Base-by-base conservation (phyloP, 2,888 invertebrate species). In the Caenorhabditis sulstoni region DNA sequence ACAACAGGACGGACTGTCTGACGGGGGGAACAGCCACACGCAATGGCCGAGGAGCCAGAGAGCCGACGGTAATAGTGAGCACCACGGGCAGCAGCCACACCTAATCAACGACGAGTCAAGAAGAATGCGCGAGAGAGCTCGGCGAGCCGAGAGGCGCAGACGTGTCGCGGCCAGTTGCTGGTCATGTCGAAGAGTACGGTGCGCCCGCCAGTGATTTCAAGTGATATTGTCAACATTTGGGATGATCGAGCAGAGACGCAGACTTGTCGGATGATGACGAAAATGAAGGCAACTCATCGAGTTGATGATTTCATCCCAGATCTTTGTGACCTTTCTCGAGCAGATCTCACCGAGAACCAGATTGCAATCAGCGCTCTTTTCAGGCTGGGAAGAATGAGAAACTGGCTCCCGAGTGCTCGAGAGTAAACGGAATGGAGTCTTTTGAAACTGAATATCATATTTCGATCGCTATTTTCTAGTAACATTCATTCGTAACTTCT, bases 131-230 rank as follows among this genome's bases (percentile, higher is more conserved):
- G 14, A 49, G 47, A 64, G 49, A 64, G 58, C n/a, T 18, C 50
- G 16, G 22, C 0, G 20, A 18, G 47, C 18, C 41, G 16, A 49
- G 71, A 71, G 73, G 50, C 58, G 23, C 50, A 57, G 50, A 64
- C 64, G 50, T 73, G 73, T 73, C 62, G 71, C 71, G 71, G 71
- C 73, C 58, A 73, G 73, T 73, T 58, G 73, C 73, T 73, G 73
- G 73, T 73, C 73, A 73, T 73, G 73, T 73, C 61, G 61, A 53
- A 62, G 71, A 71, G 71, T 71, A 71, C 71, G 62, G 71, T 71
- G 37, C 49, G 62, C 37, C 53, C n/a, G n/a, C n/a, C n/a, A 50
- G 57, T 55, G 73, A 73, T 65, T 73, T 73, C 73, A 73, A 73
- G 73, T 73, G 73, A 73, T 73, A 55, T 64, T 73, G 73, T 73